Conservation (phyloP, 2,797 vertebrate species). For the Rhinella marina region DNA sequence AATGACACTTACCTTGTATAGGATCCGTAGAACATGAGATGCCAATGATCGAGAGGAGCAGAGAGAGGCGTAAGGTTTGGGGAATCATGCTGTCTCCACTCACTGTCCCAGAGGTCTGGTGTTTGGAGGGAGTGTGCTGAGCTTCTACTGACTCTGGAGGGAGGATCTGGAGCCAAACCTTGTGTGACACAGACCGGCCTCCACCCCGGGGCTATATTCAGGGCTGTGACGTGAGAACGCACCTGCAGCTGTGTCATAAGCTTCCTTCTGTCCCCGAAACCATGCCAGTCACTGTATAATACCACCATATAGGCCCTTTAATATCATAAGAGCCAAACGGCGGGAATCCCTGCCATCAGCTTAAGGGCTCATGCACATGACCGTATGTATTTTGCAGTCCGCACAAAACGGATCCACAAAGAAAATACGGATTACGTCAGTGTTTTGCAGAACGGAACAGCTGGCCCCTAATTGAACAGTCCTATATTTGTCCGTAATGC, state of each 20-base stretch:
- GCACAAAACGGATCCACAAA: too few species aligned
- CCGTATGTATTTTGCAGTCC: too few species aligned
- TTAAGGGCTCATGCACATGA: too few species aligned
- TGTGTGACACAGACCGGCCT: slow-evolving; percentile 25
- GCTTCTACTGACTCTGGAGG: not conserved
- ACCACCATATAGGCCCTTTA: too few species aligned
- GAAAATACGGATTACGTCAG: too few species aligned
- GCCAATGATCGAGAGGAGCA: not conserved
- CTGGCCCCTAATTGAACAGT: too few species aligned
- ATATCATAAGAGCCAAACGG: too few species aligned
- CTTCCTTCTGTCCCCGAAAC: not conserved
- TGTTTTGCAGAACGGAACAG: too few species aligned
- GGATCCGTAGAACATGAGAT: not conserved
- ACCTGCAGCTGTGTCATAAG: slow-evolving; percentile 30
- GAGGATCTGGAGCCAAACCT: not conserved
- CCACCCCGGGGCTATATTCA: not conserved
- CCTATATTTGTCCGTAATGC: too few species aligned
- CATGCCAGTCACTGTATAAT: too few species aligned
- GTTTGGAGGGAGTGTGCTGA: not conserved
- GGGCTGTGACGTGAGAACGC: slow-evolving; percentile 6
- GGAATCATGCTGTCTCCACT: not conserved
- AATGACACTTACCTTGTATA: slow-evolving; percentile 27
- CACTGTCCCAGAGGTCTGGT: not conserved
- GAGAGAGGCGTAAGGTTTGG: not conserved
- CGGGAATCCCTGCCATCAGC: too few species aligned